phyloP scores from a whole-genome alignment of 2,888 invertebrate genomes.

The Limnephilus marmoratus region DNA sequence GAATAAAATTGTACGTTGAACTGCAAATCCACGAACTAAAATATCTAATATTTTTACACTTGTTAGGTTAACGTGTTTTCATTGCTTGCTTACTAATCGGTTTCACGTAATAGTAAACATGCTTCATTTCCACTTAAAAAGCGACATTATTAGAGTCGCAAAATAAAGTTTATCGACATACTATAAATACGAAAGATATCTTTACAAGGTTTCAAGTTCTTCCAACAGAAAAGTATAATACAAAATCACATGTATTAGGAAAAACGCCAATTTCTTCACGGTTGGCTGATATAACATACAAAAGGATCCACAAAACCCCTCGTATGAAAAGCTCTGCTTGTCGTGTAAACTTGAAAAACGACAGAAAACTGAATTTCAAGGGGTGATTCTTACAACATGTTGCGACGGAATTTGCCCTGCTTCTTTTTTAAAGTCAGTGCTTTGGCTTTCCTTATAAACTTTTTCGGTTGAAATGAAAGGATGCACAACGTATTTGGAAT shows the following conservation, averaged over 20 bases:
- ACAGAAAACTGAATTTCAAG: constrained; percentile 30
- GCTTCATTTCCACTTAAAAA: no score
- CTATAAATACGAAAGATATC: background rate
- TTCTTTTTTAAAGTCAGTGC: background rate
- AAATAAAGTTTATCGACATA: background rate
- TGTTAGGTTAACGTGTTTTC: no score
- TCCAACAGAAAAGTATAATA: background rate
- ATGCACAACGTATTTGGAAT: background rate
- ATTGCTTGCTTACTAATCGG: no score
- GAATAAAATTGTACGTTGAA: background rate
- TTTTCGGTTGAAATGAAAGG: background rate
- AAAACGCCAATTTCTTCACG: constrained; percentile 19
- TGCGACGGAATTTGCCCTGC: background rate
- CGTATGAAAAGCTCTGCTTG: constrained; percentile 12
- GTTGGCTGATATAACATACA: constrained; percentile 29
- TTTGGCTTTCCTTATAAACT: background rate
- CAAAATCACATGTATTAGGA: background rate
- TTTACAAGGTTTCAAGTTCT: background rate
- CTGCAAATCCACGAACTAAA: background rate
- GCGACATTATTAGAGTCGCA: no score
- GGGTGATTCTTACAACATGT: constrained; percentile 5
- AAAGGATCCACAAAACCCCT: constrained; percentile 25
- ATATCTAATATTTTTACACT: no score
- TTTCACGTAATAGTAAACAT: background rate
- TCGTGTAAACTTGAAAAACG: constrained; percentile 37